These are phyloP conservation scores for Diarsia mendica DNA, from an alignment of 2,888 invertebrate genomes.

Conservation along the genomic window DNA sequence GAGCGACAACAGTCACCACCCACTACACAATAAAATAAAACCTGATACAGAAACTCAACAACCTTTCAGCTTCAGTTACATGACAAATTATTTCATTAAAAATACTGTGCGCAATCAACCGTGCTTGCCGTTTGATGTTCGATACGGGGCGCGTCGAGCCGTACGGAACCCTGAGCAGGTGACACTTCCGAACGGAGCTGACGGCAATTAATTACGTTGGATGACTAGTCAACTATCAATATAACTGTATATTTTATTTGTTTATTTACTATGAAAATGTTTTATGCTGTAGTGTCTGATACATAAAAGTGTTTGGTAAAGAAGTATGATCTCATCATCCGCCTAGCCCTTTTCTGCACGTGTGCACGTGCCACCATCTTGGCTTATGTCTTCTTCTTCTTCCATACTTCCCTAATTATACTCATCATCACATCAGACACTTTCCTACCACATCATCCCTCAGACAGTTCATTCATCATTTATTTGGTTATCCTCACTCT, in stretches of 20 bases:
- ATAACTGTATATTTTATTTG: not conserved
- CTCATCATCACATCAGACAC: too few species aligned
- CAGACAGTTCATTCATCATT: too few species aligned
- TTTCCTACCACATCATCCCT: too few species aligned
- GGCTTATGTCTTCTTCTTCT: too few species aligned
- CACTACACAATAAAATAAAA: not conserved
- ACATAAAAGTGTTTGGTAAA: not conserved
- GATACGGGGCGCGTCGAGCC: constrained; percentile 16
- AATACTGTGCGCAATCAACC: constrained; percentile 9
- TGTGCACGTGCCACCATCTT: too few species aligned
- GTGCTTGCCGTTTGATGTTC: constrained; percentile 15
- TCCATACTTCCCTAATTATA: too few species aligned
- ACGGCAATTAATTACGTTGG: constrained; percentile 1
- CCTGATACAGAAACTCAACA: not conserved
- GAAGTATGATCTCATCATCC: not conserved
- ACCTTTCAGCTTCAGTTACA: not conserved
- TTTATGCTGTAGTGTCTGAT: not conserved
- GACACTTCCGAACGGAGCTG: not conserved
- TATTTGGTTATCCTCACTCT: too few species aligned
- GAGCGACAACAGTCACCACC: not conserved
- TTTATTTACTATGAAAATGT: not conserved
- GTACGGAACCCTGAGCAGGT: not conserved
- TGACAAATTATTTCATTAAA: constrained; percentile 9
- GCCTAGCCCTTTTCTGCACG: too few species aligned
- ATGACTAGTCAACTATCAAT: not conserved